Evolutionary conservation across 2,113 vertebrate species (phyloP).

Genomic region (Chloropsis cyanopogon): DNA sequence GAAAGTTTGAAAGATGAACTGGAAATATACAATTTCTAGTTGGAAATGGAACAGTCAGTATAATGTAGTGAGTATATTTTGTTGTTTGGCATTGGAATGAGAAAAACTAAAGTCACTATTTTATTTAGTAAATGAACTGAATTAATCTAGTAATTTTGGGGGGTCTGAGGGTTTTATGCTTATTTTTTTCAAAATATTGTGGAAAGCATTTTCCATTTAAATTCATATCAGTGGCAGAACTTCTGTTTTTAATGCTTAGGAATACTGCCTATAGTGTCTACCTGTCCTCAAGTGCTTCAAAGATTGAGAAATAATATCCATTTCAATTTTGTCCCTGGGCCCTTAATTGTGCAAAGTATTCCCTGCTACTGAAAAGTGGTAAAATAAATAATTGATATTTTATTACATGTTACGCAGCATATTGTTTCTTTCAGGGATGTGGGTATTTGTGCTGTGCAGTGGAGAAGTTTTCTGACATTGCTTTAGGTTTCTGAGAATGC

Average conservation of each 20-base stretch:
- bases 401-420: background rate
- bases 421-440: conserved; percentile 26
- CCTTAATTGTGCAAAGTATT: conserved; percentile 25
- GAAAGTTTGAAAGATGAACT: conserved; percentile 7
- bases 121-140: background rate
- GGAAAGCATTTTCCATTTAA: conserved; percentile 15
- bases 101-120: background rate
- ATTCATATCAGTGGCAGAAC: background rate
- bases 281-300: background rate
- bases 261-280: conserved; percentile 1
- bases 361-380: conserved; percentile 22
- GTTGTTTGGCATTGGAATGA: background rate
- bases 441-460: background rate
- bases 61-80: background rate
- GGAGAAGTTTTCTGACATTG: conserved; percentile 29
- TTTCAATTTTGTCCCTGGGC: conserved; percentile 49
- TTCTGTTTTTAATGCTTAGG: conserved; percentile 15
- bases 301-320: conserved; percentile 42
- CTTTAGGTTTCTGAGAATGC: background rate
- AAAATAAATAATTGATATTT: conserved; percentile 70
- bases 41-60: background rate
- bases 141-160: background rate
- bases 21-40: background rate
- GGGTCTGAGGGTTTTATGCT: background rate
- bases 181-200: background rate